phyloP scores from a whole-genome alignment of 2,888 invertebrate species.

The Rhingia campestris region DNA sequence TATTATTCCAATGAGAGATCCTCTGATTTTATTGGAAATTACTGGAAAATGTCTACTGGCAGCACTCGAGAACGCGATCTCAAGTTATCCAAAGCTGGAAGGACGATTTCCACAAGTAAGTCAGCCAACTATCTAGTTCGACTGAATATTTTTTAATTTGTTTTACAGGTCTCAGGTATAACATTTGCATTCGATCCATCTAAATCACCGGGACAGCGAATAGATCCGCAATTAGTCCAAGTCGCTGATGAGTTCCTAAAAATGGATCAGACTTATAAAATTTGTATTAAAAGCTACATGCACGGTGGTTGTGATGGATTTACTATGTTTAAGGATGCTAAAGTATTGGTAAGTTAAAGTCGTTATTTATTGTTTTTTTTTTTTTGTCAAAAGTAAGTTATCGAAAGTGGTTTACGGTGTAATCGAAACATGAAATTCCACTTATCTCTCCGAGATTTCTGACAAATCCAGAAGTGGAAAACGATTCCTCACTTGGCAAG shows the following conservation, averaged over 20 bases:
- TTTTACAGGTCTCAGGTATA: conserved; percentile 87
- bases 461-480: no score
- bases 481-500: no score
- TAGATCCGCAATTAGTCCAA: conserved; percentile 88
- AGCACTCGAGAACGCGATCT: conserved; percentile 92
- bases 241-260: conserved; percentile 93
- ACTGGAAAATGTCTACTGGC: conserved; percentile 87
- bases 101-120: conserved; percentile 92
- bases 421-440: no score
- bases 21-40: conserved; percentile 89
- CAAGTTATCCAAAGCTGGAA: conserved; percentile 93
- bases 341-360: conserved; percentile 86
- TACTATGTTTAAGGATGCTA: conserved; percentile 89
- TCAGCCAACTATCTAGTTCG: neutral
- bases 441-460: no score
- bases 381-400: neutral
- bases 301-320: conserved; percentile 93
- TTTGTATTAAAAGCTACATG: conserved; percentile 93
- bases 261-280: conserved; percentile 87
- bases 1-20: conserved; percentile 93
- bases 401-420: neutral
- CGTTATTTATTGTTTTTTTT: neutral
- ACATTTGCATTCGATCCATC: conserved; percentile 90
- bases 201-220: conserved; percentile 87
- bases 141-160: neutral